Percentiles rank a stretch among this genome's conserved stretches.
Evolutionary conservation across 2,888 invertebrate genomes (phyloP).

Genomic region (Orthosia gracilis): DNA sequence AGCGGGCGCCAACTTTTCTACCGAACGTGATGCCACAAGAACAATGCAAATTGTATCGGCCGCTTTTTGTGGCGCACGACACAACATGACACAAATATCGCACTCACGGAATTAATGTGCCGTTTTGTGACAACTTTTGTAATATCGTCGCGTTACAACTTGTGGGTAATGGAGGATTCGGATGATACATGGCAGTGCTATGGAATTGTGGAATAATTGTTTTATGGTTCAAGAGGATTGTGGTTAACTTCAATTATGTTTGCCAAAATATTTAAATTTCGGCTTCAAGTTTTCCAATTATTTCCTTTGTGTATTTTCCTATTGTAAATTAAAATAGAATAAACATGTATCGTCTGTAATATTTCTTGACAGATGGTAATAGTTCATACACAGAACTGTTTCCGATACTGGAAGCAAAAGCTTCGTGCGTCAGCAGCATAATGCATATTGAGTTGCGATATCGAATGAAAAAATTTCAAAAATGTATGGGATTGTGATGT

Average conservation of each 20-base stretch:
- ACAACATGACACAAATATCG: conserved; percentile 47
- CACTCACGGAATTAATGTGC: conserved; percentile 51
- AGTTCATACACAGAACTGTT: no score
- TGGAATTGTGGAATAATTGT: conserved; percentile 2
- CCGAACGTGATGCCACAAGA: conserved; percentile 30
- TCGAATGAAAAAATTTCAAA: no score
- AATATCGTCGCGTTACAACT: conserved; percentile 46
- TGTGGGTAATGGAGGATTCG: conserved; percentile 13
- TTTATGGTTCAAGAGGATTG: conserved; percentile 9
- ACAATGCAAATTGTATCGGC: conserved; percentile 58
- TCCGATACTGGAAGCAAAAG: no score
- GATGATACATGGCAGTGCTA: conserved; percentile 11
- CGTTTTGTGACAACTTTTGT: conserved; percentile 44
- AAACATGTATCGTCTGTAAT: no score
- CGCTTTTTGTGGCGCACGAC: conserved; percentile 40
- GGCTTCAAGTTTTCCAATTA: neutral
- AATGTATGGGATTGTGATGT: no score
- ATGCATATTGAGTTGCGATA: no score
- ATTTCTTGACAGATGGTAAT: no score
- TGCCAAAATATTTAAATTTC: neutral
- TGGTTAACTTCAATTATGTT: neutral
- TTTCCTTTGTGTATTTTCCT: neutral
- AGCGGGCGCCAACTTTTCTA: conserved; percentile 31
- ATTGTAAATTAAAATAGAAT: no score
- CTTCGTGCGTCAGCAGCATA: no score